Base-by-base conservation (phyloP, 92 coral and sea anemone genomes). In the Zoanthus gigantus region DNA sequence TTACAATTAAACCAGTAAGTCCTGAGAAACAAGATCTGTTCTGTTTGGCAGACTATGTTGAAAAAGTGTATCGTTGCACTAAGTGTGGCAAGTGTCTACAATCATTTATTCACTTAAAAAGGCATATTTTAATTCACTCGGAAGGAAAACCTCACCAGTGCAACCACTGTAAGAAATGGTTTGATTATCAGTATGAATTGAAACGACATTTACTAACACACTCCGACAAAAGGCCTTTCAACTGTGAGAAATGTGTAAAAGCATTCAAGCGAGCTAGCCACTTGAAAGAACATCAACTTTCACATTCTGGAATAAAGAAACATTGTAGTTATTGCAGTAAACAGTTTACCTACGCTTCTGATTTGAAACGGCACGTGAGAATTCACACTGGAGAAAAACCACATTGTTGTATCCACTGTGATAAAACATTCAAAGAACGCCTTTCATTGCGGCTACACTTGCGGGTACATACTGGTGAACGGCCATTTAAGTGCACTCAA, bases 341-440 rank as follows among this genome's bases (percentile, higher is more conserved):
- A 45, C 71, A 52, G 16, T 79, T 79, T 34, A 79, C 65, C 3
- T 58, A 34, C 18, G 71, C 56, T 60, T 60, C 83, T 28, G 83
- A 79, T 34, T 45, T 79, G 72, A 79, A 60, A 79, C 37, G 52
- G 72, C 83, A 79, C 12, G 30, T 5, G 18, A 79, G 83, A 17
- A 79, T 63, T 34, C 83, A 79, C 57, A 60, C 83, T 1, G 83
- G 83, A 11, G 83, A 79, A 61, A 79, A 79, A 60, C 72, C 72
- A 2, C 15, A 79, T 11, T 71, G 60, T 15, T 79, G 83, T n/a
- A 32, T 31, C 31, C 4, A 17, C 17, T 79, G 83, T 58, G 60
- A 45, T 44, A 74, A 28, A 54, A 13, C 60, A 8, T 74, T 74
- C 79, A 74, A 60, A 7, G 32, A 46, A 9, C 79, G 60, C 37